Evolutionary conservation across 1,140 invertebrate genomes (phyloP).

Genomic region (Zaprionus tsacasi): DNA sequence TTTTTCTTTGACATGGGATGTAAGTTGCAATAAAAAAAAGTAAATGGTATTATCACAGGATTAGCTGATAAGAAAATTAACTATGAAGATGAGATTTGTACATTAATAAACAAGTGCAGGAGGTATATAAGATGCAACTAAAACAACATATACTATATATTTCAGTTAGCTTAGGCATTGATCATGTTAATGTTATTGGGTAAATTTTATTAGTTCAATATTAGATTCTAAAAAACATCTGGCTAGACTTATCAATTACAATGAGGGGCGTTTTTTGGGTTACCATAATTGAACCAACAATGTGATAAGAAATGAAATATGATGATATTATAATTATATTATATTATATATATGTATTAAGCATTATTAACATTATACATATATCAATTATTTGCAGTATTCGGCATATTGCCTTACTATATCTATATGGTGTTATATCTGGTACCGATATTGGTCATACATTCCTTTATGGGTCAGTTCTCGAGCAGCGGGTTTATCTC

Average conservation of each 20-base stretch:
- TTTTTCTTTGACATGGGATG: slow-evolving; percentile 64
- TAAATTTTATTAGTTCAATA: too few relatives aligned
- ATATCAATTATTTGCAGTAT: slow-evolving; percentile 38
- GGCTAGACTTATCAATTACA: background rate
- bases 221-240: background rate
- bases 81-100: background rate
- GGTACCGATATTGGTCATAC: slow-evolving; percentile 73
- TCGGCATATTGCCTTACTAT: slow-evolving; percentile 59
- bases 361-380: too few relatives aligned
- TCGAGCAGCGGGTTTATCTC: slow-evolving; percentile 81
- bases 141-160: background rate
- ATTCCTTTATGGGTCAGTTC: slow-evolving; percentile 79
- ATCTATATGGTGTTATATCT: slow-evolving; percentile 65
- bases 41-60: background rate
- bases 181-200: too few relatives aligned
- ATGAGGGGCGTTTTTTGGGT: background rate
- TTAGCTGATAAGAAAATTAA: slow-evolving; percentile 3
- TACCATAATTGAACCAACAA: background rate
- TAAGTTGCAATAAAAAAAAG: slow-evolving; percentile 45
- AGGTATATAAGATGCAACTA: background rate
- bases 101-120: background rate
- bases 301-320: too few relatives aligned
- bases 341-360: too few relatives aligned
- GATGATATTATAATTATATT: too few relatives aligned
- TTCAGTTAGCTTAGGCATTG: too few relatives aligned